These are phyloP conservation scores for Telmatochromis sp. DNA, from an alignment of 2,113 vertebrate genomes.

Conservation along the genomic window DNA sequence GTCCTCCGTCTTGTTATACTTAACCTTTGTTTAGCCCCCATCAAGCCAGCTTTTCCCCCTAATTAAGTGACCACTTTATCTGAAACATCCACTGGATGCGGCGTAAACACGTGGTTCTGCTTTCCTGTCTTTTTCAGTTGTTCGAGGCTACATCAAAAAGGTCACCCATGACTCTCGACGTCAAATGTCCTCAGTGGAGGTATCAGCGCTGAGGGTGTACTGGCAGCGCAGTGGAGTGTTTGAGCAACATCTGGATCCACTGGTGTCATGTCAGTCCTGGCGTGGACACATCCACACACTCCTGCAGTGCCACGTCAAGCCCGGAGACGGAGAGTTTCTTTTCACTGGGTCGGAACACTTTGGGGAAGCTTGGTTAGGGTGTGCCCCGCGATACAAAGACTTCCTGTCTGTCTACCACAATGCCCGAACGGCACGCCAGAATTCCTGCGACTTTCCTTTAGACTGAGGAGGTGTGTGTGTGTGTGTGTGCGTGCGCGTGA, in stretches of 20 bases:
- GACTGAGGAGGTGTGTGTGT: slow-evolving; percentile 45
- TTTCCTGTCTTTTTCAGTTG: slow-evolving; percentile 51
- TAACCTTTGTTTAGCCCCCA: not conserved
- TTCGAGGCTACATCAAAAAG: slow-evolving; percentile 71
- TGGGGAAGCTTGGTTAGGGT: slow-evolving; percentile 81
- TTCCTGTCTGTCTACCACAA: slow-evolving; percentile 67
- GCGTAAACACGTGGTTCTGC: not conserved
- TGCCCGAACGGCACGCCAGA: slow-evolving; percentile 61
- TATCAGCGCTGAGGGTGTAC: slow-evolving; percentile 59
- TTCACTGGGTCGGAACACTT: slow-evolving; percentile 80
- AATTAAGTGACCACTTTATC: not conserved
- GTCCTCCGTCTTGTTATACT: not conserved
- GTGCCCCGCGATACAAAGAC: slow-evolving; percentile 77
- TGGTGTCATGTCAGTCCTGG: slow-evolving; percentile 33
- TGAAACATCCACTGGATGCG: not conserved
- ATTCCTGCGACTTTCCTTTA: slow-evolving; percentile 75
- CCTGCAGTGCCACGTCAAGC: slow-evolving; percentile 70
- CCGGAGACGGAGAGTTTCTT: slow-evolving; percentile 77
- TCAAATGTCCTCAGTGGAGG: slow-evolving; percentile 66
- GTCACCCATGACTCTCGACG: slow-evolving; percentile 63
- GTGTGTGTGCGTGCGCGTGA: rapidly evolving
- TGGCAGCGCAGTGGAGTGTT: slow-evolving; percentile 74
- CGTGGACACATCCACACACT: slow-evolving; percentile 63
- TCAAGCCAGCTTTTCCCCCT: not conserved
- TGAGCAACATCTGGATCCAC: slow-evolving; percentile 30